A percentile compares a stretch with the other conserved stretches of the same genome.
phyloP scores from a whole-genome alignment of 2,797 vertebrate species.

The Poeciliopsis turneri region DNA sequence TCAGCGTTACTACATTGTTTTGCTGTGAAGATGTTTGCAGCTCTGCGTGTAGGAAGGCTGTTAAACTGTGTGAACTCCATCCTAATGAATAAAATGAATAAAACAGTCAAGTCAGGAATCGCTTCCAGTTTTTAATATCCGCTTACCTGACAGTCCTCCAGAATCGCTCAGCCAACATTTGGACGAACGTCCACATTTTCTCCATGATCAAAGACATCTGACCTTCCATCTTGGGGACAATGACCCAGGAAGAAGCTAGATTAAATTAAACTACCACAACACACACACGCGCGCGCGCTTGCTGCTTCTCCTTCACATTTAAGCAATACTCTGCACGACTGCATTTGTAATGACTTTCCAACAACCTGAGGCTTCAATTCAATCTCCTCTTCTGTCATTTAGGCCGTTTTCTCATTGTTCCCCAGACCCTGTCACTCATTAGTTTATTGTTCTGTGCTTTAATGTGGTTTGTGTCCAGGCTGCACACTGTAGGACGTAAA shows the following conservation, averaged over 20 bases:
- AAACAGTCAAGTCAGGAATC: neutral
- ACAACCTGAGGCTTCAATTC: conserved; percentile 22
- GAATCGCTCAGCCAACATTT: neutral
- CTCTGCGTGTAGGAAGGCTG: conserved; percentile 50
- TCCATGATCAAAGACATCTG: neutral
- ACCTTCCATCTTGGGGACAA: neutral
- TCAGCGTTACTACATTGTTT: conserved; percentile 30
- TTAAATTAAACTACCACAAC: neutral
- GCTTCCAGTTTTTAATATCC: neutral
- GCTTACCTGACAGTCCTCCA: neutral
- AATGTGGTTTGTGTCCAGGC: neutral
- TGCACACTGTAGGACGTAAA: neutral
- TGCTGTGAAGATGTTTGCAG: conserved; percentile 37
- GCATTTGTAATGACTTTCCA: conserved; percentile 28
- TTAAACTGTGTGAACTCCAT: conserved; percentile 30
- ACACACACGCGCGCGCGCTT: neutral
- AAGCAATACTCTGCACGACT: neutral
- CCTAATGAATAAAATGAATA: neutral
- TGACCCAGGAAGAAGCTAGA: neutral
- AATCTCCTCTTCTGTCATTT: conserved; percentile 15
- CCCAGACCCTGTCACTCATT: neutral
- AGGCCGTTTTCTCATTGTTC: neutral
- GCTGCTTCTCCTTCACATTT: neutral
- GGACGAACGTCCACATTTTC: neutral
- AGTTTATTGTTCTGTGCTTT: neutral